Evolutionary conservation across 2,113 vertebrate genomes (phyloP), one percentile per base, ranked within the genome.

Genomic region (Forbesichthys agassizii): DNA sequence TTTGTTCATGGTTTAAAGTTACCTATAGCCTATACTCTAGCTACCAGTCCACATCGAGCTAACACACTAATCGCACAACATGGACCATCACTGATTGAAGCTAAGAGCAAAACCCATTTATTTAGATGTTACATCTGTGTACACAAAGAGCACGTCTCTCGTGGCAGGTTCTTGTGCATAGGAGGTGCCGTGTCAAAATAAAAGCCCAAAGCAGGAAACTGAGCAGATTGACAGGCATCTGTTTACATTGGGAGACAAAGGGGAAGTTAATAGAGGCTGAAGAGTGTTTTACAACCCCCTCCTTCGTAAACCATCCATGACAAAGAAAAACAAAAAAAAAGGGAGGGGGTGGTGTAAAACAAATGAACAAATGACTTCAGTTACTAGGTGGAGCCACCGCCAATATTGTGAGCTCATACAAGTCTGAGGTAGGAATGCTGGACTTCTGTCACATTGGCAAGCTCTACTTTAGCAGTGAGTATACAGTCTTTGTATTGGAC

Each of bases 211-310:
- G 64, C 51, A 77, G 71, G 20, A 71, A 69, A 71, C 12, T 46
- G 70, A 61, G 61, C 71, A 66, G 66, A 72, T 64, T 69, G 74
- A 68, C 12, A 5, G 61, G 9, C 46, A 51, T 33, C 51, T 79
- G 85, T 86, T 86, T 88, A 84, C 79, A 73, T 33, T 61, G 54
- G 53, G n/a, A 61, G 63, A 69, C 69, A 73, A 71, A 69, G 71
- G 12, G 18, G 68, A 61, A 59, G 57, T 74, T 74, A 53, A 83
- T 60, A 61, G 71, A 10, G 53, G 66, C 62, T 49, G 55, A 33
- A 66, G 64, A 2, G 14, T 46, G 52, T 27, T 27, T 27, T 49
- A 49, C 48, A 11, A 49, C 63, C 48, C 68, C 53, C 16, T 46
- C 54, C 46, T 64, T 42, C 36, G 36, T 42, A 42, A 42, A 42